Evolutionary conservation across 2,113 vertebrate genomes (phyloP).

Genomic region (Perccottus glenii): DNA sequence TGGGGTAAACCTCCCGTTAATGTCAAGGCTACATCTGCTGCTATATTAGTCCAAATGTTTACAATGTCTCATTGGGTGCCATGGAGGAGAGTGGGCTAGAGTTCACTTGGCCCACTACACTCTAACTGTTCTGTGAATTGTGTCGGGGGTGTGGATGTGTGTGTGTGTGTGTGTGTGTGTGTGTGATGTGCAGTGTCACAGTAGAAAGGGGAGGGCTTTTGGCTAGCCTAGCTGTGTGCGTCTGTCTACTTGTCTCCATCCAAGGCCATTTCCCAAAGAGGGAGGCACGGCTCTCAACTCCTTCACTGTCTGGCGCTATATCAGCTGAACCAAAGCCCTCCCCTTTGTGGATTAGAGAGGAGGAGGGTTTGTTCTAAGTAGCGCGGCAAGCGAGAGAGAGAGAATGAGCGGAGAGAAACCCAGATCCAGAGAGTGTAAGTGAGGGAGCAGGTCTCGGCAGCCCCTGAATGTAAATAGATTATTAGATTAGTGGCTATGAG

Average conservation of each 20-base stretch:
- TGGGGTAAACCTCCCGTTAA: conserved; percentile 51
- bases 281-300: conserved; percentile 61
- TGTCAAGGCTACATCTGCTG: conserved; percentile 78
- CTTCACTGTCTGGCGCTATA: conserved; percentile 66
- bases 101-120: conserved; percentile 55
- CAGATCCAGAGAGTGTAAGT: conserved; percentile 44
- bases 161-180: conserved; percentile 37
- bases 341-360: conserved; percentile 56
- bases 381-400: conserved; percentile 19
- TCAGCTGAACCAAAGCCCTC: conserved; percentile 71
- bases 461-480: conserved; percentile 79
- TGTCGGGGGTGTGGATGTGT: conserved; percentile 11
- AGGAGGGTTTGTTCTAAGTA: conserved; percentile 47
- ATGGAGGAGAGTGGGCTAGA: conserved; percentile 60
- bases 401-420: conserved; percentile 32
- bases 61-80: conserved; percentile 68
- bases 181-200: conserved; percentile 45
- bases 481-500: conserved; percentile 72
- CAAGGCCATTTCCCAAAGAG: conserved; percentile 73
- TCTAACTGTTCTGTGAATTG: conserved; percentile 60
- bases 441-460: conserved; percentile 70
- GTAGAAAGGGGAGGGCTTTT: conserved; percentile 36
- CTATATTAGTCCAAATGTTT: conserved; percentile 82
- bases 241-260: conserved; percentile 68
- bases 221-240: conserved; percentile 47